Evolutionary conservation across 2,797 vertebrate genomes (phyloP), one percentile per base, ranked within the genome.

Genomic region (Channa striata): DNA sequence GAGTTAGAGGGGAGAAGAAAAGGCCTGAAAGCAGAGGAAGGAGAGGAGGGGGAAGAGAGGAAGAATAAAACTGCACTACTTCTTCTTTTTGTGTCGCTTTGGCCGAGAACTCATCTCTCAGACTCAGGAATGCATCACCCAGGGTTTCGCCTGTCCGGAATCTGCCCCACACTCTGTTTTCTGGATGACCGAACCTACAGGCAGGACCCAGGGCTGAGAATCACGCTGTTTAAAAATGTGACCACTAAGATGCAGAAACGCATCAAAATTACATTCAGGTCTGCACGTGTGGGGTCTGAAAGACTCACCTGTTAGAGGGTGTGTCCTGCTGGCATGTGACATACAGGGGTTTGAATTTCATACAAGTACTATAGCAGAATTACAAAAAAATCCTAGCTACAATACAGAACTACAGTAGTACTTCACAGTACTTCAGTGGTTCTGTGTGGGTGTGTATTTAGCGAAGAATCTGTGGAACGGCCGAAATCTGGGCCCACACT

Each of bases 21-120:
- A 52, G 51, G 59, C 40, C 3, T 63, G 60, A 69, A 64, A 64
- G 36, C 46, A 48, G 23, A 68, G 42, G 58, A 57, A 84, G 78
- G 77, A 68, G 36, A 34, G 11, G 3, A 42, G 80, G 92, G 93
- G 93, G 92, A 47, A 17, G 42, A 33, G 21, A 60, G 50, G 50
- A 56, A 61, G 50, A 56, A 20, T n/a, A 40, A 50, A 68, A 66
- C 62, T 56, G 59, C 59, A 62, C 52, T 75, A 44, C 46, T 61
- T 47, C 34, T 58, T 37, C 30, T 67, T 59, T 40, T 69, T 66
- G 13, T 54, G 59, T 72, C 44, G 60, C 47, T 53, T 68, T 72
- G 64, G 59, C 70, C 36, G 49, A 19, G 59, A 39, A 17, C 39
- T 39, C 8, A 59, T 75, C 47, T 58, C 59, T 64, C 52, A 8